Base-by-base conservation (phyloP, 2,113 vertebrate species). In the Centropus unirufus region DNA sequence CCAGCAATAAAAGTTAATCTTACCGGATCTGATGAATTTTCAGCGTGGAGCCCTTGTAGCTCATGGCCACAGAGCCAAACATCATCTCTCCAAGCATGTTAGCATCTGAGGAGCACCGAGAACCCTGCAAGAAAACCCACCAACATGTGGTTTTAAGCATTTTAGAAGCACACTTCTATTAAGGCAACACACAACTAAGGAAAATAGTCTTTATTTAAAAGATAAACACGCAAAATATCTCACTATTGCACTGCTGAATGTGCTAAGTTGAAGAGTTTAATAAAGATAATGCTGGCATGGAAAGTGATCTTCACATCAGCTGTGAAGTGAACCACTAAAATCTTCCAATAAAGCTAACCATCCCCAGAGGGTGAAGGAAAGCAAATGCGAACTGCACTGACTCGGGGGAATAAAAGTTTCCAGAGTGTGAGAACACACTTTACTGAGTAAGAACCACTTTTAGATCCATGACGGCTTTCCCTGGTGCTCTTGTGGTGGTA, bases 1-100 rank as follows among this genome's bases (percentile, higher is more conserved):
- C 3, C 59, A 69, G 85, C 39, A 87, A 30, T 58, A 73, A 57
- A 66, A 74, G 58, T 61, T 40, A 8, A 17, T 24, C 98, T 98
- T 89, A 99, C 99, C 99, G 98, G 64, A 99, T 99, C 94, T 99
- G 99, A 96, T 99, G 99, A 95, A 99, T 99, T 98, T 99, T 99
- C 91, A 99, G 75, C 0, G 99, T 99, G 23, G 99, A 99, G 61
- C 99, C 99, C 97, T 99, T 99, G 97, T 99, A 99, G 97, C 99
- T 99, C 99, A 99, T 99, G 39, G 99, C 99, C 92, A 99, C 99
- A 27, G 99, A 99, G 72, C 99, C 99, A 97, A 99, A 99, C 99
- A 99, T 99, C 99, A 99, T 99, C 96, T 99, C 99, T 74, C 99
- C 99, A 87, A 99, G 98, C 99, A 99, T 99, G 91, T 98, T 99